Evolutionary conservation across 2,888 invertebrate genomes (phyloP).

Genomic region (Amaurobius ferox): DNA sequence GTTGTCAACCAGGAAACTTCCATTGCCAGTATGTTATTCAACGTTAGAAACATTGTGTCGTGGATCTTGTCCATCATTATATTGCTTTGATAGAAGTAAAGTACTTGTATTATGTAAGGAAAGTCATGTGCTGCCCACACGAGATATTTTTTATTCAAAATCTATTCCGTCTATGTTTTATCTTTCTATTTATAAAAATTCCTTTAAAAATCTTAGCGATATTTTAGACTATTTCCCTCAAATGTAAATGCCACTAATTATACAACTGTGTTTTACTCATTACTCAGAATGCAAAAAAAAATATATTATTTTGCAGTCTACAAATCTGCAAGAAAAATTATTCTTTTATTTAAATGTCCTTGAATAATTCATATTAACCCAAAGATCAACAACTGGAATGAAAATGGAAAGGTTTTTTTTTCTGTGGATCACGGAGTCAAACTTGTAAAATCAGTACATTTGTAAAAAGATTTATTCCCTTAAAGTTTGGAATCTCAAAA

Average conservation of each 20-base stretch:
- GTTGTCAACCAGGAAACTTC: no score
- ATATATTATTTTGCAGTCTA: background rate
- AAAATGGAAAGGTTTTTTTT: background rate
- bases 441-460: background rate
- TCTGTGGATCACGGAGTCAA: background rate
- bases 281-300: background rate
- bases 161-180: no score
- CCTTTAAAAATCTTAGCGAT: no score
- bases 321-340: background rate
- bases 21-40: no score
- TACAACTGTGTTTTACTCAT: background rate
- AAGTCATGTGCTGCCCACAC: no score
- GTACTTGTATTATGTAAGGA: no score
- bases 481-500: background rate
- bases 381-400: background rate
- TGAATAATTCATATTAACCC: background rate
- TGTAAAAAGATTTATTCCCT: background rate
- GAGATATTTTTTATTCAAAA: no score
- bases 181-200: no score
- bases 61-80: no score
- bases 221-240: no score
- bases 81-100: no score
- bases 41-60: no score
- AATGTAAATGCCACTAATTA: background rate
- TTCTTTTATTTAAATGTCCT: background rate